Base-by-base conservation (phyloP, 2,888 invertebrate species). In the Caenorhabditis virilis region DNA sequence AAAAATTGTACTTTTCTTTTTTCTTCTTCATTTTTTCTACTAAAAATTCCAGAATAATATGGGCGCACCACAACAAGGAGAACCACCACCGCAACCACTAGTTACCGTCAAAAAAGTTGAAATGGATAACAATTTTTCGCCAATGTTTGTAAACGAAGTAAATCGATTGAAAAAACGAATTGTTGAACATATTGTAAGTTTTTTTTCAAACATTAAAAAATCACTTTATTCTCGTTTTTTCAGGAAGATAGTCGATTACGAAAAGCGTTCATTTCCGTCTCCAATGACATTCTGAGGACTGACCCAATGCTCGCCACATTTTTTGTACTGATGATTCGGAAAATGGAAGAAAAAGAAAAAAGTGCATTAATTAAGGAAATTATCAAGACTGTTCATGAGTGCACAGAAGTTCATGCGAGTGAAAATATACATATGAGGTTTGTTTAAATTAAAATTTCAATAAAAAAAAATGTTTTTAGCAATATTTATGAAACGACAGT, bases 401-500 rank as follows among this genome's bases (percentile, higher is more conserved):
- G 41, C 6, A 50, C 57, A 0, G 63, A 63, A 11, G 43, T 38
- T n/a, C 42, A 55, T 25, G 26, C 64, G 1, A 47, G 41, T 15
- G 45, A 64, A 2, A 35, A 50, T 13, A 20, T 55, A 18, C 51
- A 51, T 25, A 33, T 54, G 1, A 49, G 47, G 53, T 59, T 26
- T 30, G 23, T 33, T n/a, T n/a, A n/a, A n/a, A n/a, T n/a, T n/a
- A n/a, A n/a, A n/a, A n/a, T n/a, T n/a, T n/a, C n/a, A n/a, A n/a
- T n/a, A n/a, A n/a, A n/a, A n/a, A n/a, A n/a, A n/a, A n/a, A n/a
- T 26, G 7, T 7, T 46, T 46, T n/a, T 26, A 59, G 64, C 22
- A 52, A 47, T 4, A 49, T 36, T 7, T 65, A 65, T 38, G 65
- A 65, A 20, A 22, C 51, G 16, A 54, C 47, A 6, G 56, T 65